Conservation (phyloP, 2,888 invertebrate genomes). For the Hypercompe scribonia region DNA sequence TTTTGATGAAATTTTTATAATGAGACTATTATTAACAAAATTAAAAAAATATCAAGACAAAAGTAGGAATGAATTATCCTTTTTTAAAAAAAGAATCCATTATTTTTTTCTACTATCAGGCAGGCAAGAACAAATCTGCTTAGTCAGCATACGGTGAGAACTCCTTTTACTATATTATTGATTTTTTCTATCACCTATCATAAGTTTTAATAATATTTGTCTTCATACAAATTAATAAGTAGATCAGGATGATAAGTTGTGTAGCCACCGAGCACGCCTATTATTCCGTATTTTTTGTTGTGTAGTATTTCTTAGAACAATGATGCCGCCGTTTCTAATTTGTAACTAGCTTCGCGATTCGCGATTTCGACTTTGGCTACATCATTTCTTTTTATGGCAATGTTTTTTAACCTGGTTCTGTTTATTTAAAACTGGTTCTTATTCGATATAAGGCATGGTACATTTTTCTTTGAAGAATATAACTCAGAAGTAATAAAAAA, state of each 20-base stretch:
- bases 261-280: constrained; percentile 28
- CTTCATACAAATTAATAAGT: constrained; percentile 33
- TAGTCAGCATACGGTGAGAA: not conserved
- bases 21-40: no score
- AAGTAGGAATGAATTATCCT: no score
- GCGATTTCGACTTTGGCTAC: constrained; percentile 55
- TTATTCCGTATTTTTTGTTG: constrained; percentile 22
- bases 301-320: constrained; percentile 45
- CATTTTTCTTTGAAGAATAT: constrained; percentile 9
- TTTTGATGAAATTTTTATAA: not conserved
- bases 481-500: constrained; percentile 24
- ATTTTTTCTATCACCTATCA: constrained; percentile 23
- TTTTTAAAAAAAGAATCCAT: no score
- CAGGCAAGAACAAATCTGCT: not conserved
- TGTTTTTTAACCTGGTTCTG: constrained; percentile 26
- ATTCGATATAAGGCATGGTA: not conserved
- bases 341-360: constrained; percentile 49
- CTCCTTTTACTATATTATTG: not conserved
- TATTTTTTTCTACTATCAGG: no score
- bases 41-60: no score
- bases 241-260: constrained; percentile 28
- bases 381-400: constrained; percentile 70
- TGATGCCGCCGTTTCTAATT: constrained; percentile 52
- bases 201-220: constrained; percentile 41
- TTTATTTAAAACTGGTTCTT: constrained; percentile 7